Evolutionary conservation across 2,797 vertebrate genomes (phyloP).

Genomic region (Leptodactylus fallax): DNA sequence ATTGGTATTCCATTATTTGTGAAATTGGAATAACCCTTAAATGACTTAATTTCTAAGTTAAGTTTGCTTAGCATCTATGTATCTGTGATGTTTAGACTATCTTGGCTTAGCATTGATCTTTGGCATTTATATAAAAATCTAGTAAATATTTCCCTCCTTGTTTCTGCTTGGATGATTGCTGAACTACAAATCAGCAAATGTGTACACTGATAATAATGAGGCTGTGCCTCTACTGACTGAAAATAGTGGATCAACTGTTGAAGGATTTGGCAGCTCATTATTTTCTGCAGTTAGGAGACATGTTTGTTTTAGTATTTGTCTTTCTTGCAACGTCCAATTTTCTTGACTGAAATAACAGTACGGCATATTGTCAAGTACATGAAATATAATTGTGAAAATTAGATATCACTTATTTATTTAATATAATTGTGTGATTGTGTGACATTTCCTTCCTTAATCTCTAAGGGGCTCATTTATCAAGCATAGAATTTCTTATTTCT

Average conservation of each 20-base stretch:
- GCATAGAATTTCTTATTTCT: neutral
- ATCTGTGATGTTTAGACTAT: conserved; percentile 10
- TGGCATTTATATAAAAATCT: conserved; percentile 48
- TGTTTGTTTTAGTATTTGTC: conserved; percentile 51
- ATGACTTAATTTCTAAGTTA: neutral
- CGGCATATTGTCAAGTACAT: conserved; percentile 20
- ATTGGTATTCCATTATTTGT: neutral
- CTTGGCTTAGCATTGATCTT: conserved; percentile 40
- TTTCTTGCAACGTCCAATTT: conserved; percentile 20
- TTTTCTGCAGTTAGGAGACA: conserved; percentile 55
- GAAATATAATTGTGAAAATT: conserved; percentile 34
- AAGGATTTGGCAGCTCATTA: conserved; percentile 60
- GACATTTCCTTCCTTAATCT: conserved; percentile 41
- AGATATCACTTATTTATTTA: conserved; percentile 26
- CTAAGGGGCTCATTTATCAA: conserved; percentile 42
- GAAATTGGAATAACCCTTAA: neutral
- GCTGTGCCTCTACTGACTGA: conserved; percentile 31
- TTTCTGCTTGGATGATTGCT: conserved; percentile 50
- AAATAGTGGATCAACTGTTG: conserved; percentile 43
- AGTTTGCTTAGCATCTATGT: conserved; percentile 5
- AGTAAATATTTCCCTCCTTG: conserved; percentile 48
- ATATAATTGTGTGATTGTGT: neutral
- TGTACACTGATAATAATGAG: conserved; percentile 49
- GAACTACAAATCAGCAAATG: conserved; percentile 41
- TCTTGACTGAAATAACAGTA: conserved; percentile 26